These are phyloP conservation scores for Macrocentrus cingulum DNA, from an alignment of 1,140 invertebrate genomes.

Conservation along the genomic window DNA sequence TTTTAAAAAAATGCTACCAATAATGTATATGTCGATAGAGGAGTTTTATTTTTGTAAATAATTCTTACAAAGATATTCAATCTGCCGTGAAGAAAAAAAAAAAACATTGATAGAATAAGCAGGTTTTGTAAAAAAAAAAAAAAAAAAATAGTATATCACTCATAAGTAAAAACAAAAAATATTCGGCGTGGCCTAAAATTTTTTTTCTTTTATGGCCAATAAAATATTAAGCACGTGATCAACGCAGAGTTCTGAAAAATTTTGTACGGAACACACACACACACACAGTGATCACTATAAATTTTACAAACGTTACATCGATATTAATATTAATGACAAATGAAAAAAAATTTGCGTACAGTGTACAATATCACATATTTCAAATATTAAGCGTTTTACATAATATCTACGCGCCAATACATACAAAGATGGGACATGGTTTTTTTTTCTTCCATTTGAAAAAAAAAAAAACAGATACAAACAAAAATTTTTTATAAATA, in stretches of 20 bases:
- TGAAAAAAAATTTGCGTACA: constrained; percentile 25
- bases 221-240: constrained; percentile 17
- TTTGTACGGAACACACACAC: constrained; percentile 2
- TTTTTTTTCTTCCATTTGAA: constrained; percentile 38
- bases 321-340: constrained; percentile 38
- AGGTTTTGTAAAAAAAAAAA: constrained; percentile 6
- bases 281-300: constrained; percentile 4
- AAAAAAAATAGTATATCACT: background rate
- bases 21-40: constrained; percentile 9
- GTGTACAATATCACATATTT: constrained; percentile 45
- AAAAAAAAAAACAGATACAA: constrained; percentile 24
- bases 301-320: constrained; percentile 39
- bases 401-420: constrained; percentile 35
- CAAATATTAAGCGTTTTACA: constrained; percentile 43
- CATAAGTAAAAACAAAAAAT: background rate
- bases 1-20: background rate
- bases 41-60: constrained; percentile 27
- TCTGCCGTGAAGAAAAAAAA: background rate
- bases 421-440: constrained; percentile 28
- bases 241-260: constrained; percentile 19
- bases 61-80: constrained; percentile 1
- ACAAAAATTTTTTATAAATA: constrained; percentile 25
- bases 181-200: constrained; percentile 7
- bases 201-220: constrained; percentile 34
- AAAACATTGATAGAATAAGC: background rate